Conservation (phyloP, 2,797 vertebrate genomes). For the Crenuchus spilurus region DNA sequence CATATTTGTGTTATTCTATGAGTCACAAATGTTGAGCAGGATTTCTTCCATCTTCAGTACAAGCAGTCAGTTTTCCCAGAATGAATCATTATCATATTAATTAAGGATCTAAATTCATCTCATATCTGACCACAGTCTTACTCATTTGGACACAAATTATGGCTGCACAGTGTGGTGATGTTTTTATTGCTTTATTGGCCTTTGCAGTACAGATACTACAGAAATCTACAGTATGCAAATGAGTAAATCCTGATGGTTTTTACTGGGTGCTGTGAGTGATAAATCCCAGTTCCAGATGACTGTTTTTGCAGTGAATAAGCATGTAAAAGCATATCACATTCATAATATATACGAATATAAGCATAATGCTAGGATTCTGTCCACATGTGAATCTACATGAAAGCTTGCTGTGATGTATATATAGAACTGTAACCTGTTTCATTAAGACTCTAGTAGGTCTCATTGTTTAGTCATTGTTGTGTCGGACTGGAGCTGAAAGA, state of each 20-base stretch:
- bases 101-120: no score
- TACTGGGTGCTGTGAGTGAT: no score
- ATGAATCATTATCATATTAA: no score
- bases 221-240: no score
- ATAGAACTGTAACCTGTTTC: not conserved
- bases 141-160: no score
- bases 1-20: not conserved
- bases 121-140: no score
- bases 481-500: constrained; percentile 5
- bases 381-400: not conserved
- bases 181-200: no score
- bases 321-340: not conserved
- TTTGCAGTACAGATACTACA: no score
- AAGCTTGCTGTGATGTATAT: not conserved
- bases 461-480: not conserved
- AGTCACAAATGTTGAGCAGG: not conserved
- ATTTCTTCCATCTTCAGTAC: not conserved
- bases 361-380: not conserved
- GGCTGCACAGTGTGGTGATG: not conserved
- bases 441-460: not conserved
- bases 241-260: no score
- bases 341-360: no score
- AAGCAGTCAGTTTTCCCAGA: no score
- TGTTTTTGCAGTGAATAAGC: no score
- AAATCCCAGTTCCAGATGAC: not conserved